Evolutionary conservation across 2,113 vertebrate species (phyloP), one percentile per base, ranked within the genome.

Genomic region (Serranochromis macrocephalus): DNA sequence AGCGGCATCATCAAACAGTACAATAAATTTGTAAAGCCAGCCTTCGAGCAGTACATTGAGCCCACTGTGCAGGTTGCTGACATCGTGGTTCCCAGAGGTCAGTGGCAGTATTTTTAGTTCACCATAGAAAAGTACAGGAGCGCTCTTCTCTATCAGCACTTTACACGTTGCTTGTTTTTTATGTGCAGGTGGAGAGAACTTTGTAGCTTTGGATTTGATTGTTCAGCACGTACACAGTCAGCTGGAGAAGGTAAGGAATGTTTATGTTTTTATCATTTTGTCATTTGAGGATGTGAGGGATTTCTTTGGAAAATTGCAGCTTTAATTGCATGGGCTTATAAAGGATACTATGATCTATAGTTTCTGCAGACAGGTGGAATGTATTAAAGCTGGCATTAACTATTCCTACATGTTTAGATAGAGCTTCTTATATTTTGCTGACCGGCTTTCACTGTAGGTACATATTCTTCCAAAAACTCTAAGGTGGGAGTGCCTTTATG

Each of bases 151-250:
- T 31, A 8, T 51, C 73, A 78, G 11, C 73, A 51, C 42, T 29
- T 19, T 19, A 31, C 45, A 78, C 1, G 2, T 33, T 31, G 73
- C 73, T 78, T 78, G 26, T 12, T 51, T 2, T 54, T 75, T 26
- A 8, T 84, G 8, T 82, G 3, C 93, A 98, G 97, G 97, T 79
- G 98, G 98, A 24, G 97, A 98, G 9, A 98, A 98, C 94, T 98
- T 96, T 38, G 98, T 98, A 31, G 98, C 98, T 0, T 90, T 98
- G 94, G 97, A 98, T 82, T 89, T 98, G 84, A 98, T 98, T 0
- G 98, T 98, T 58, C 98, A 98, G 92, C 98, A 98, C 0, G 97
- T 98, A 40, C 98, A 98, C 94, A 98, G 97, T 92, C 98, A 98
- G 92, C 96, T 98, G 88, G 98, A 98, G 92, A 98, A 98, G 97